Conservation (phyloP, 2,113 vertebrate genomes). For the Oreochromis spilurus region DNA sequence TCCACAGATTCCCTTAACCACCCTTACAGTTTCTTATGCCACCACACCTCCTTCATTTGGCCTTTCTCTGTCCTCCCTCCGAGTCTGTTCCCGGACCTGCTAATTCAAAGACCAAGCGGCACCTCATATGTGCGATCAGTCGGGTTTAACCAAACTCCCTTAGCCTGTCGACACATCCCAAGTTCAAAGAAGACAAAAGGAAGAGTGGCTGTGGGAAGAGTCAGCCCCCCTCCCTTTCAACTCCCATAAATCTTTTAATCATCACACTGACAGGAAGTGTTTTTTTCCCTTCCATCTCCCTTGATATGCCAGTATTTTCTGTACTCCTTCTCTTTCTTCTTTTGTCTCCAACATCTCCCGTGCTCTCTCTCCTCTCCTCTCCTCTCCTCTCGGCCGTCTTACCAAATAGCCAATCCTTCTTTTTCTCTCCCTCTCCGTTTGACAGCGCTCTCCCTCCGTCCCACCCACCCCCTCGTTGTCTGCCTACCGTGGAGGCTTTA, state of each 20-base stretch:
- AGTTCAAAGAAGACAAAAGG: conserved; percentile 67
- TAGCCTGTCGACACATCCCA: conserved; percentile 39
- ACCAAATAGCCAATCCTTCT: conserved; percentile 16
- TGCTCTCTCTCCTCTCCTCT: neutral
- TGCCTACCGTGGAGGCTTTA: conserved; percentile 51
- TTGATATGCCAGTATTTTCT: conserved; percentile 33
- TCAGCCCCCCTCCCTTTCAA: neutral
- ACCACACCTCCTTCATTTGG: neutral
- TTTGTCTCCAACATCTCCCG: conserved; percentile 18
- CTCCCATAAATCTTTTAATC: conserved; percentile 68
- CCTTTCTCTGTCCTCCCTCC: neutral
- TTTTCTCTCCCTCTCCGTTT: conserved; percentile 10
- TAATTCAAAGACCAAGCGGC: conserved; percentile 58
- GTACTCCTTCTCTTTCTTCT: conserved; percentile 24
- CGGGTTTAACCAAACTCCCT: conserved; percentile 49
- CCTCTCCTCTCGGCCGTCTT: neutral
- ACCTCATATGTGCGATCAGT: conserved; percentile 48
- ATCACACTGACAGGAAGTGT: conserved; percentile 52
- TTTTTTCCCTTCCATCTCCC: conserved; percentile 12
- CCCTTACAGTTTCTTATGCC: neutral
- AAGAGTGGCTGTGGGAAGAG: conserved; percentile 30
- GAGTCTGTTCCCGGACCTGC: neutral
- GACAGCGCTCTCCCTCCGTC: conserved; percentile 7
- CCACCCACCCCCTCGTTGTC: conserved; percentile 7
- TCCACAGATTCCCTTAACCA: neutral